A percentile compares a stretch with the other conserved stretches of the same genome.
Evolutionary conservation across 2,888 invertebrate genomes (phyloP).

Genomic region (Pheosia tremula): DNA sequence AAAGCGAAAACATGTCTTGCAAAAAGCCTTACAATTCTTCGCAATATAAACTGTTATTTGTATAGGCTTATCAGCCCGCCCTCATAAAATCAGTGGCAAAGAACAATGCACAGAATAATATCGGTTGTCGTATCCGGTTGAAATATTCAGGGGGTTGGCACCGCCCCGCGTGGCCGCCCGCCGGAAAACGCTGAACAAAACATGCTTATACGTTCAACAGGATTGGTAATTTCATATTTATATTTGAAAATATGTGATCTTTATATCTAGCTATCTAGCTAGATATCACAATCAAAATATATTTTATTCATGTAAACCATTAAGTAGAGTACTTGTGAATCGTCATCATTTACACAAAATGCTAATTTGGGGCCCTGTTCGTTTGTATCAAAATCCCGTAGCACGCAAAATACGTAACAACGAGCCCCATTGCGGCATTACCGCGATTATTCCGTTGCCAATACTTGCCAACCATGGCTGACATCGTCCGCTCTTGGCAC

Average conservation of each 20-base stretch:
- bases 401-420: too few species aligned
- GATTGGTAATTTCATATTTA: background rate
- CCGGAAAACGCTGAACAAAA: conserved; percentile 3
- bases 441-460: background rate
- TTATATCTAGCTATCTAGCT: too few species aligned
- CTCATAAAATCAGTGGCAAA: conserved; percentile 43
- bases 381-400: too few species aligned
- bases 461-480: background rate
- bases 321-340: too few species aligned
- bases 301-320: too few species aligned
- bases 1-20: background rate
- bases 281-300: too few species aligned
- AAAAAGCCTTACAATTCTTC: background rate
- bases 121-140: conserved; percentile 37
- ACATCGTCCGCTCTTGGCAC: conserved; percentile 14
- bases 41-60: conserved; percentile 31
- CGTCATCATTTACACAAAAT: too few species aligned
- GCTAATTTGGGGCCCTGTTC: too few species aligned
- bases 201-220: background rate
- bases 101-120: conserved; percentile 41
- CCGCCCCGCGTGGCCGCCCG: conserved; percentile 7
- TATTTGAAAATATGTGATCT: background rate
- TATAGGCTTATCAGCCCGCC: conserved; percentile 31
- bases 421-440: background rate
- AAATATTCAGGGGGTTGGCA: conserved; percentile 36